A percentile compares a stretch with the other conserved stretches of the same genome.
These are phyloP conservation scores for Diadophis punctatus DNA, from an alignment of 2,113 vertebrate genomes.

Conservation along the genomic window DNA sequence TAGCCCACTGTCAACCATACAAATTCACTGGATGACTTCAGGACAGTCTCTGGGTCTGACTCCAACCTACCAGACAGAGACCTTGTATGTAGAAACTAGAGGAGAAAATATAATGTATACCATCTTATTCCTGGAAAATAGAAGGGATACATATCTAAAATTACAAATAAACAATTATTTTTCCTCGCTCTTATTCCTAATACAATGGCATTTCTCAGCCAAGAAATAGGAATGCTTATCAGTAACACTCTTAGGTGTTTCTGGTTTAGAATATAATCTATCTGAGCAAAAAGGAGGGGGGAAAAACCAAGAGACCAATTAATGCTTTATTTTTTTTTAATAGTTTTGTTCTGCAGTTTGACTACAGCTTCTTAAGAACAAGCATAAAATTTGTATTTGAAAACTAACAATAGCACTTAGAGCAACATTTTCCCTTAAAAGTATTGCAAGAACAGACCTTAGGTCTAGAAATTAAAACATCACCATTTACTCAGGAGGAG, in stretches of 20 bases:
- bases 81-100: not conserved
- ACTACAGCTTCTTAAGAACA: constrained; percentile 88
- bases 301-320: constrained; percentile 51
- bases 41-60: not conserved
- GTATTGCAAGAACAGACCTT: constrained; percentile 92
- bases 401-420: constrained; percentile 91
- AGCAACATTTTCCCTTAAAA: constrained; percentile 90
- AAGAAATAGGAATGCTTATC: not conserved
- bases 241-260: not conserved
- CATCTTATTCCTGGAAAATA: not conserved
- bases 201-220: not conserved
- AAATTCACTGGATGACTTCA: not conserved
- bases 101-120: not conserved
- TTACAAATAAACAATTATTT: not conserved
- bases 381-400: constrained; percentile 88
- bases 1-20: not conserved
- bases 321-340: constrained; percentile 77
- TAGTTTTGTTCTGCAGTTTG: constrained; percentile 84
- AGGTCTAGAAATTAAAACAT: constrained; percentile 87
- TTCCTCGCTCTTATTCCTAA: not conserved
- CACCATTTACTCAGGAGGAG: constrained; percentile 83
- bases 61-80: not conserved
- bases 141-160: not conserved
- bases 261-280: not conserved
- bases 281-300: not conserved